Percentiles rank a stretch among this genome's conserved stretches.
phyloP scores from a whole-genome alignment of 2,113 vertebrate species.

The Hippolais icterina region DNA sequence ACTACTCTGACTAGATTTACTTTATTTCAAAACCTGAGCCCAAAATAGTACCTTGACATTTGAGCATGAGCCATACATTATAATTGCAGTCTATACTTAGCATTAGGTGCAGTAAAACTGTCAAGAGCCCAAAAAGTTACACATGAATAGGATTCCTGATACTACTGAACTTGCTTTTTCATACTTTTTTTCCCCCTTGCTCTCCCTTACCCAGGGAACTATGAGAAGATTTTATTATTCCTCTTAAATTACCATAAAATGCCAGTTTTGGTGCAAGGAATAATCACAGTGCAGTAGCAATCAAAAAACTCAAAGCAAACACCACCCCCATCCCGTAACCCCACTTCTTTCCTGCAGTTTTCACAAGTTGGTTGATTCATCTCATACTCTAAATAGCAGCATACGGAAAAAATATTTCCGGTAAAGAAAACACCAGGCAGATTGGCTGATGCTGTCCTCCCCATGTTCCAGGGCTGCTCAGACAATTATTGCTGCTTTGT shows the following conservation, averaged over 20 bases:
- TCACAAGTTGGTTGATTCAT: not conserved
- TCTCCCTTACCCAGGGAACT: not conserved
- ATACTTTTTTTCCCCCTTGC: not conserved
- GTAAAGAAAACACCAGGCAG: not conserved
- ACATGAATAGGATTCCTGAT: constrained; percentile 16
- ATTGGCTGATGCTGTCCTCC: not conserved
- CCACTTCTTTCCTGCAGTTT: not conserved
- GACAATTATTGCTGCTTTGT: not conserved
- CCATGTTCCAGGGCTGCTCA: not conserved
- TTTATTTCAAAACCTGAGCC: constrained; percentile 40
- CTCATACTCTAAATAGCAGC: not conserved
- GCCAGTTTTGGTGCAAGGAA: not conserved
- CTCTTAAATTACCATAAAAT: not conserved
- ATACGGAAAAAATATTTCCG: not conserved
- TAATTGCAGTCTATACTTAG: constrained; percentile 62
- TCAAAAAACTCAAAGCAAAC: not conserved
- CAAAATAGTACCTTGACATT: constrained; percentile 63
- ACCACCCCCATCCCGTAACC: not conserved
- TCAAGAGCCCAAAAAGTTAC: constrained; percentile 29
- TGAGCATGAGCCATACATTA: constrained; percentile 51
- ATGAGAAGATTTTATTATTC: not conserved
- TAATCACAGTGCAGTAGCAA: not conserved
- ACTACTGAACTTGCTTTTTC: constrained; percentile 19
- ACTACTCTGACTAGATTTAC: constrained; percentile 3
- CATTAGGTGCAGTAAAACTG: constrained; percentile 16